phyloP scores from a whole-genome alignment of 2,797 vertebrate genomes.

The Hephaestus fuliginosus region DNA sequence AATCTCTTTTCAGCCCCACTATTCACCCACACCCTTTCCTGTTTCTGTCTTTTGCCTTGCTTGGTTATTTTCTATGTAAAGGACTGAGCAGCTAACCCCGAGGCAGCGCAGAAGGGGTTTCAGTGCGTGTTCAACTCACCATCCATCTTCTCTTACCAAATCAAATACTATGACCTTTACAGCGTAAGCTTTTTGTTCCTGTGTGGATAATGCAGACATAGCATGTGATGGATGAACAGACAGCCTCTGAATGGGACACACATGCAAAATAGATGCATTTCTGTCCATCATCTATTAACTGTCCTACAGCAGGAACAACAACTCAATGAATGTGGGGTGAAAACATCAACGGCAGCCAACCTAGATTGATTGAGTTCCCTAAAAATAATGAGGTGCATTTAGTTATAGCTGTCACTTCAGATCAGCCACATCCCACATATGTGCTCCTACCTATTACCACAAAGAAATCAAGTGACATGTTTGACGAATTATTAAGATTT shows the following conservation, averaged over 20 bases:
- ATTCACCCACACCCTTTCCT: neutral
- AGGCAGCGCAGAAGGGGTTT: conserved; percentile 3
- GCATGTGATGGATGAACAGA: neutral
- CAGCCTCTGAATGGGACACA: neutral
- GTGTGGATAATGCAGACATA: neutral
- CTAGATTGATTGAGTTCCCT: neutral
- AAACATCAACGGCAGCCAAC: neutral
- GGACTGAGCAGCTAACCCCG: neutral
- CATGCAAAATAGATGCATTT: conserved; percentile 4
- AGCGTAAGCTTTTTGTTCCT: neutral
- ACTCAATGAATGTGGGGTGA: neutral
- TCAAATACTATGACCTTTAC: neutral
- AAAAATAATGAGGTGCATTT: neutral
- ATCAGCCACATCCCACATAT: neutral
- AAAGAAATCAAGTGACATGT: too few relatives aligned
- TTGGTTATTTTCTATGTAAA: neutral
- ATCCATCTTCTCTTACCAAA: neutral
- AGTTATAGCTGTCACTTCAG: neutral
- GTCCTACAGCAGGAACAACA: neutral
- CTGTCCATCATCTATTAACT: neutral
- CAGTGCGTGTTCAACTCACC: neutral
- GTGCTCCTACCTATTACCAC: too few relatives aligned
- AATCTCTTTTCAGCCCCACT: neutral
- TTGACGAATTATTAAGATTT: neutral
- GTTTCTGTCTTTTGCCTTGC: neutral